These are phyloP conservation scores for Formica selysi DNA, from an alignment of 1,140 invertebrate genomes.

Conservation along the genomic window DNA sequence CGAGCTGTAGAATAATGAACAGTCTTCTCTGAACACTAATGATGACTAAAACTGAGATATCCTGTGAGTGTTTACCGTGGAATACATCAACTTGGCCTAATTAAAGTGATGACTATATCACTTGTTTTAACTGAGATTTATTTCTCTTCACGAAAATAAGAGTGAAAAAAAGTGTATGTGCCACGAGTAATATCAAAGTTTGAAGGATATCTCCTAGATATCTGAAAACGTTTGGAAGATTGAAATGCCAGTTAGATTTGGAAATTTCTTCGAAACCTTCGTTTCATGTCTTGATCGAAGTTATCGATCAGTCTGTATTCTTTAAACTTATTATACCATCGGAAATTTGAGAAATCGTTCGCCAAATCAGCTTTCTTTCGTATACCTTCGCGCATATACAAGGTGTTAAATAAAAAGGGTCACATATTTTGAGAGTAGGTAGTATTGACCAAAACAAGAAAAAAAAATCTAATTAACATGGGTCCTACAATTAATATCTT, in stretches of 20 bases:
- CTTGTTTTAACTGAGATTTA: background rate
- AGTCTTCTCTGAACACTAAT: conserved; percentile 20
- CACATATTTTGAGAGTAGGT: too few relatives aligned
- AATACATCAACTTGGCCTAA: conserved; percentile 2
- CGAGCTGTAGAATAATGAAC: conserved; percentile 42
- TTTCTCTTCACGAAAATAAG: background rate
- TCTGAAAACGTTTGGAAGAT: background rate
- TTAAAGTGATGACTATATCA: background rate
- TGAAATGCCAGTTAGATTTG: background rate
- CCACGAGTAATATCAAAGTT: background rate
- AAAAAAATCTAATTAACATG: too few relatives aligned
- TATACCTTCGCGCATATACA: conserved; percentile 37
- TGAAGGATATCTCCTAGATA: background rate
- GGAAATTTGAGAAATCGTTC: conserved; percentile 42
- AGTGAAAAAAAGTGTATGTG: background rate
- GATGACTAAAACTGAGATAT: conserved; percentile 46
- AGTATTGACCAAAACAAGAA: too few relatives aligned
- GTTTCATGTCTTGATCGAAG: background rate
- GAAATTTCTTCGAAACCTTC: background rate
- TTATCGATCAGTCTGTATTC: conserved; percentile 8
- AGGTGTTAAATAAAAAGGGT: too few relatives aligned
- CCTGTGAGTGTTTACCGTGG: conserved; percentile 4
- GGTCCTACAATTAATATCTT: too few relatives aligned
- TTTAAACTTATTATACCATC: conserved; percentile 49
- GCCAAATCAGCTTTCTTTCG: conserved; percentile 66